Evolutionary conservation across 2,797 vertebrate genomes (phyloP), one percentile per base, ranked within the genome.

Genomic region (Pseudochaenichthys georgianus): DNA sequence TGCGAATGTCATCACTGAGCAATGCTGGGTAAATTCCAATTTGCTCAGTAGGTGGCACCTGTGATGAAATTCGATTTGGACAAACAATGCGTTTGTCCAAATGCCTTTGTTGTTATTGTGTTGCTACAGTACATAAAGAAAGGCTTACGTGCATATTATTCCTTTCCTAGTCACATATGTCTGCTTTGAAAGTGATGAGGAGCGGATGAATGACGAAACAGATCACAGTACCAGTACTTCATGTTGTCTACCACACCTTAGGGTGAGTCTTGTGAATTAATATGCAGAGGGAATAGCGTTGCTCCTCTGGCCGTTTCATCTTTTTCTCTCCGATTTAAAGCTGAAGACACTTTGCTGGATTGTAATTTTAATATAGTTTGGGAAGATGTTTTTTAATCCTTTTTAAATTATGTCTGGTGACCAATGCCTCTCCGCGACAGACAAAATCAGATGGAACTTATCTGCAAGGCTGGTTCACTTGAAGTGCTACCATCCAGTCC

Each of bases 201-300:
- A 8, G 6, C 0, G 6, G 10, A 42, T 17, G 2, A 60, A 13
- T 3, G 19, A 65, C 0, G 8, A 19, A 34, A 31, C 48, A 13
- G 9, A 34, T 46, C n/a, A 5, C 42, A 12, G n/a, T 52, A 43
- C 15, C 2, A 19, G 70, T 48, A 10, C 52, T 53, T 71, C 2
- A 23, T 15, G 15, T 34, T 0, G 1, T 64, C 42, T 34, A 52
- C 13, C 45, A 52, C 13, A 43, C 53, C 54, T 73, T n/a, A 21
- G 58, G 58, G 55, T 51, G 17, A 63, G 59, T 61, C 28, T 43
- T 17, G 28, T 54, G 7, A 62, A 72, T 73, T 34, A 38, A 70
- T 34, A 77, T 72, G 52, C 28, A 47, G 77, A 78, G 52, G 60
- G 58, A 64, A 66, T 12, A 13, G 17, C 48, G 47, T 42, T 50